These are phyloP conservation scores for Atethmia centrago DNA, from an alignment of 2,888 invertebrate species.

Conservation along the genomic window DNA sequence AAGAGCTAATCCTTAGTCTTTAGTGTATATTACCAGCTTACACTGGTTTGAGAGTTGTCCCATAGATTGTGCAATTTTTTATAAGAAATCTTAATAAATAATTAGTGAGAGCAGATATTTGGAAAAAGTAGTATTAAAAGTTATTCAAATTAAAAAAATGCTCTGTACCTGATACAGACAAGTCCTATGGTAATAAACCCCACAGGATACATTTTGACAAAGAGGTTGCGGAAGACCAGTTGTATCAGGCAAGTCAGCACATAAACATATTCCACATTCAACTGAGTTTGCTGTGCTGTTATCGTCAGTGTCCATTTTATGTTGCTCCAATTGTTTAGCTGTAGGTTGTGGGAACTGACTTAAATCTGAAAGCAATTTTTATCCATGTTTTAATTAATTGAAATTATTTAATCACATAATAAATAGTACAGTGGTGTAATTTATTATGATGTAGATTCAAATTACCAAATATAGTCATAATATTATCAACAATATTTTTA, in stretches of 20 bases:
- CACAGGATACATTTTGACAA: conserved; percentile 81
- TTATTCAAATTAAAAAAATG: neutral
- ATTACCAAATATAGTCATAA: conserved; percentile 82
- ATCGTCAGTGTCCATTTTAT: conserved; percentile 32
- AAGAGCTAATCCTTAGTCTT: too few relatives aligned
- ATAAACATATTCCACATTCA: conserved; percentile 83
- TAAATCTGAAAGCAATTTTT: conserved; percentile 68
- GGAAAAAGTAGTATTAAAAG: neutral
- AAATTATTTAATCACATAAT: neutral
- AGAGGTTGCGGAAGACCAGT: conserved; percentile 82
- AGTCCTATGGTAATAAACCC: conserved; percentile 80
- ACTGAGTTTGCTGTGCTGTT: conserved; percentile 51
- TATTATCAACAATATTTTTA: conserved; percentile 83
- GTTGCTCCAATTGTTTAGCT: conserved; percentile 19
- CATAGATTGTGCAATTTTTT: neutral
- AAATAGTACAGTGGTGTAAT: neutral
- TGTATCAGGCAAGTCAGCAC: conserved; percentile 74
- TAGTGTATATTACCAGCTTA: too few relatives aligned
- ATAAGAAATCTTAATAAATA: neutral
- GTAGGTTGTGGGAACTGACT: conserved; percentile 66
- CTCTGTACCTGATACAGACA: conserved; percentile 78
- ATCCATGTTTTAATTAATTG: neutral
- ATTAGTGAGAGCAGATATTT: neutral
- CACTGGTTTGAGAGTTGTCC: neutral
- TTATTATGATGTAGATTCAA: neutral